Evolutionary conservation across 2,113 vertebrate species (phyloP), one percentile per base, ranked within the genome.

Genomic region (Grallaria varia): DNA sequence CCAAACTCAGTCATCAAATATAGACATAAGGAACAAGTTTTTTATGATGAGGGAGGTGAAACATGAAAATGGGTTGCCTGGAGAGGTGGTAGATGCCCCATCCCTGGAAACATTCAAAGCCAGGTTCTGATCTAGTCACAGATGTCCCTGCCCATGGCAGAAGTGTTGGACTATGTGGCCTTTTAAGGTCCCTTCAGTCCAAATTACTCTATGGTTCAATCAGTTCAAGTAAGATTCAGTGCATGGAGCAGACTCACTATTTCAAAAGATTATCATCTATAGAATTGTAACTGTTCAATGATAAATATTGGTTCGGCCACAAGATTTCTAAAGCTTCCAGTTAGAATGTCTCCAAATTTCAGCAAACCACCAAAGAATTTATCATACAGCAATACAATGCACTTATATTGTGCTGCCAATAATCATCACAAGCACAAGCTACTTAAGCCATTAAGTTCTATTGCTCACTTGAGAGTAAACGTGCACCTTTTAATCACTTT

Each of bases 311-410:
- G 2, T 53, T 89, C 11, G 23, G 47, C 33, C 27, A 44, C 42
- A 63, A 94, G 28, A 35, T 42, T 39, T 80, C 50, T 77, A 53
- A 37, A 62, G n/a, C 21, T 91, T 89, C 45, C 45, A 49, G 6
- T 56, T 20, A 87, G n/a, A 68, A 21, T 9, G 22, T 49, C 78
- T 91, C 35, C 85, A 62, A 77, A 74, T 80, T 86, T 73, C 52
- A 80, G 50, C 52, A 93, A 93, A 40, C 10, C 24, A 24, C 30
- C 58, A 18, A 25, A 28, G 1, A 44, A 5, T 47, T 87, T 85
- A 52, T 30, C 39, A 14, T 28, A 22, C 1, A 28, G 37, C 0
- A 0, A 87, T 58, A 44, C 17, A 63, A n/a, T 19, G 55, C 31
- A 24, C 69, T 59, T 56, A 21, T 30, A n/a, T 8, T 71, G 18